A percentile compares a stretch with the other conserved stretches of the same genome.
phyloP scores from a whole-genome alignment of 2,888 invertebrate genomes.

The Pollenia labialis region DNA sequence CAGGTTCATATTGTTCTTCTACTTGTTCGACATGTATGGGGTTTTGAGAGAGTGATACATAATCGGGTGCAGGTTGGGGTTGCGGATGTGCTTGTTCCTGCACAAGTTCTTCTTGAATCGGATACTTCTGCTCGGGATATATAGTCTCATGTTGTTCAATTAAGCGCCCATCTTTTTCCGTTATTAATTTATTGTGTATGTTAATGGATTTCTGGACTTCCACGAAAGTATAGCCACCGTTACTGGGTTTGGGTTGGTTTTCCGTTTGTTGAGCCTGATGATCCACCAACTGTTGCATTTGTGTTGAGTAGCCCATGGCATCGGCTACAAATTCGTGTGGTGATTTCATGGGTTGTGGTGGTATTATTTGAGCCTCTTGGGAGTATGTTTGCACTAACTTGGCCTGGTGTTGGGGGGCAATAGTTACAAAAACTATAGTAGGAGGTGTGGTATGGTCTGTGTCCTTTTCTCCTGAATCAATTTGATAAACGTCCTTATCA shows the following conservation, averaged over 20 bases:
- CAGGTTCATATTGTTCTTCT: constrained; percentile 71
- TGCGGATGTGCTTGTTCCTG: constrained; percentile 16
- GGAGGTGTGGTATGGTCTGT: constrained; percentile 66
- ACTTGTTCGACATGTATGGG: constrained; percentile 80
- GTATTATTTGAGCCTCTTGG: constrained; percentile 48
- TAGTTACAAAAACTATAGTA: constrained; percentile 78
- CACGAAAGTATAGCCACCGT: constrained; percentile 85
- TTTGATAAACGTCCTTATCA: constrained; percentile 69
- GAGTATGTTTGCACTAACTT: constrained; percentile 7
- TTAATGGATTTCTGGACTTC: constrained; percentile 88
- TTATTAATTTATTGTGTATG: constrained; percentile 83
- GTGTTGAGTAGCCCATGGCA: constrained; percentile 74
- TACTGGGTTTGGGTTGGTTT: constrained; percentile 81
- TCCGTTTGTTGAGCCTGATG: constrained; percentile 77
- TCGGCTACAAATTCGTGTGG: constrained; percentile 79
- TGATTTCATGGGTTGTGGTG: constrained; percentile 69
- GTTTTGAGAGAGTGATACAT: constrained; percentile 77
- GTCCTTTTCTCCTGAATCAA: constrained; percentile 48
- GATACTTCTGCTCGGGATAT: constrained; percentile 74
- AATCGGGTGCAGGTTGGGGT: constrained; percentile 65
- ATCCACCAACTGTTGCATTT: constrained; percentile 59
- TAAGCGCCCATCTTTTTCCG: constrained; percentile 81
- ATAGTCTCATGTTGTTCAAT: constrained; percentile 82
- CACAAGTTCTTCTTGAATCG: background rate
- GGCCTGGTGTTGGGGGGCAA: background rate